A percentile compares a stretch with the other conserved stretches of the same genome.
Evolutionary conservation across 2,113 vertebrate species (phyloP).

Genomic region (Aphyosemion australe): DNA sequence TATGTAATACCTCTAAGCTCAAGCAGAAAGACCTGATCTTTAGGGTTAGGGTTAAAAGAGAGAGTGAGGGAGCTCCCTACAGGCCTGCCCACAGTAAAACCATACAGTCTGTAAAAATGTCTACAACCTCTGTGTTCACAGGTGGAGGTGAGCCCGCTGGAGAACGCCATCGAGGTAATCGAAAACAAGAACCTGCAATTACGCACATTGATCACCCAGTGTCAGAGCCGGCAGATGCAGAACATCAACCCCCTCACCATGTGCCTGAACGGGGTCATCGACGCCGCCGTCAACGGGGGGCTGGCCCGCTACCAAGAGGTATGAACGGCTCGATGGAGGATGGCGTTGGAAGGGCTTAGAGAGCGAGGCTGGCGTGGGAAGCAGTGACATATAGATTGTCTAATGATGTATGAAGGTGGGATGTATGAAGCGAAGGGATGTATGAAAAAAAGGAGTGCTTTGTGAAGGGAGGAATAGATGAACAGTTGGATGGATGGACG

Average conservation of each 20-base stretch:
- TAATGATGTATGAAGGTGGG: slow-evolving; percentile 69
- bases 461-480: slow-evolving; percentile 28
- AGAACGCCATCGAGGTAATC: slow-evolving; percentile 97
- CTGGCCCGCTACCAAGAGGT: slow-evolving; percentile 98
- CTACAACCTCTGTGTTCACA: slow-evolving; percentile 43
- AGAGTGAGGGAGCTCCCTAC: not conserved
- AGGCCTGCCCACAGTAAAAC: not conserved
- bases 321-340: slow-evolving; percentile 47
- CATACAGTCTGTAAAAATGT: not conserved
- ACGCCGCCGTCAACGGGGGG: slow-evolving; percentile 97
- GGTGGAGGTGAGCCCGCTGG: slow-evolving; percentile 98
- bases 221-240: slow-evolving; percentile 95
- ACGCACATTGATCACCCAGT: slow-evolving; percentile 92
- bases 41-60: too few relatives aligned
- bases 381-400: slow-evolving; percentile 53
- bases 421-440: slow-evolving; percentile 23
- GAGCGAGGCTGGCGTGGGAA: slow-evolving; percentile 15
- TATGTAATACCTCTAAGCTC: not conserved
- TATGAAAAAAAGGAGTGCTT: slow-evolving; percentile 22
- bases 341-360: slow-evolving; percentile 36
- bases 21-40: not conserved
- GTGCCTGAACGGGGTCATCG: slow-evolving; percentile 98
- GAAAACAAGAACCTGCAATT: slow-evolving; percentile 98
- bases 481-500: slow-evolving; percentile 45
- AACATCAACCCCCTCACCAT: slow-evolving; percentile 98